Percentiles rank a stretch among this genome's conserved stretches.
Evolutionary conservation across 2,888 invertebrate species (phyloP).

Genomic region (Psococerastis gibbosa): DNA sequence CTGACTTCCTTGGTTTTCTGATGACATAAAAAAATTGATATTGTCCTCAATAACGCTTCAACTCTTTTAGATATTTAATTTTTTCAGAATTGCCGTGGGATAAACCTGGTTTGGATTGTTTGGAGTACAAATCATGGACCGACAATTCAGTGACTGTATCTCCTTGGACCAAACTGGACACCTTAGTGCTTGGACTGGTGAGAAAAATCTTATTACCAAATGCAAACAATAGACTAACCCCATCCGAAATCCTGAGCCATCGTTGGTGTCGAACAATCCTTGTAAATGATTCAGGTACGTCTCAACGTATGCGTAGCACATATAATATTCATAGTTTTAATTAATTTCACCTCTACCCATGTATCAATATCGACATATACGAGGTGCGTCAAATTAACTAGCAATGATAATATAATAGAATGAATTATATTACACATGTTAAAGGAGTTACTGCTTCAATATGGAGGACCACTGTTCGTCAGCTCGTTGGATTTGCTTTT

Average conservation of each 20-base stretch:
- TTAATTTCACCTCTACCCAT: too few relatives aligned
- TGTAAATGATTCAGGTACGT: conserved; percentile 28
- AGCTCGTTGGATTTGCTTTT: too few relatives aligned
- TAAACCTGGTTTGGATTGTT: conserved; percentile 47
- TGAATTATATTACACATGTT: too few relatives aligned
- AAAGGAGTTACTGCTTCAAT: too few relatives aligned
- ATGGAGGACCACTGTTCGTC: too few relatives aligned
- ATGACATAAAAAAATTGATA: too few relatives aligned
- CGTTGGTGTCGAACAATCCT: conserved; percentile 43
- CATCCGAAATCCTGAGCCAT: conserved; percentile 50
- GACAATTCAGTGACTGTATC: conserved; percentile 42
- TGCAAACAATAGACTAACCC: conserved; percentile 42
- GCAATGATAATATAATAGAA: too few relatives aligned
- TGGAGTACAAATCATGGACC: conserved; percentile 57
- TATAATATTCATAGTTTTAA: background rate
- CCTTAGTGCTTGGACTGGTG: conserved; percentile 51
- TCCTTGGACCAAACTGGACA: conserved; percentile 69
- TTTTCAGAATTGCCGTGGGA: conserved; percentile 86
- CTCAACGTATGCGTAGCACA: conserved; percentile 8
- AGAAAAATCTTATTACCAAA: conserved; percentile 52
- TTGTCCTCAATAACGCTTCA: too few relatives aligned
- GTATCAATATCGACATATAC: too few relatives aligned
- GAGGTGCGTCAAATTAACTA: too few relatives aligned
- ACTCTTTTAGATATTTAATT: too few relatives aligned
- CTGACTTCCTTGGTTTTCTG: too few relatives aligned